Conservation (phyloP, 2,888 invertebrate species). For the Hoplodrina blanda region DNA sequence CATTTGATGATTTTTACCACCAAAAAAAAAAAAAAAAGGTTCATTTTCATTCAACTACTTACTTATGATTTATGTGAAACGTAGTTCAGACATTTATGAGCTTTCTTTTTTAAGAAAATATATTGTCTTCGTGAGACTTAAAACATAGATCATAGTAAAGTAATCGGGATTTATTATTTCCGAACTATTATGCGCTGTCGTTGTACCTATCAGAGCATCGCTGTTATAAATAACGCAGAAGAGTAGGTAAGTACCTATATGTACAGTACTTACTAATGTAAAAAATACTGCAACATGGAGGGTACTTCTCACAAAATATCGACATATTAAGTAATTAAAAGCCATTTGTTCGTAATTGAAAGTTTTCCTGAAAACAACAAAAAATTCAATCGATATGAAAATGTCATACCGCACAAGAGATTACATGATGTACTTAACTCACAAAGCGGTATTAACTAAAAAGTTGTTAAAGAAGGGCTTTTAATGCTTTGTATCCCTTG, state of each 20-base stretch:
- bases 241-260: too few species aligned
- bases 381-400: neutral
- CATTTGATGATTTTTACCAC: too few species aligned
- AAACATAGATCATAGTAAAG: neutral
- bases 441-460: constrained; percentile 25
- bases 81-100: constrained; percentile 36
- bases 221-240: too few species aligned
- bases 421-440: constrained; percentile 16
- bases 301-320: neutral
- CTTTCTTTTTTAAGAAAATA: constrained; percentile 31
- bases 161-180: constrained; percentile 10
- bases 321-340: neutral
- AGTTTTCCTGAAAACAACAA: neutral
- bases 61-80: constrained; percentile 35
- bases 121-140: constrained; percentile 15
- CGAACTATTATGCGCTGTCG: neutral
- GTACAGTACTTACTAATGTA: too few species aligned
- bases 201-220: neutral
- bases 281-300: too few species aligned
- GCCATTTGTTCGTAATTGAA: neutral
- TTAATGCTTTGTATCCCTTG: constrained; percentile 75
- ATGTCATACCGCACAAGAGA: constrained; percentile 17
- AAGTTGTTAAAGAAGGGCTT: constrained; percentile 60
- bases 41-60: constrained; percentile 40
- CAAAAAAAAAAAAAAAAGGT: too few species aligned